Evolutionary conservation across 1,140 invertebrate species (phyloP).

Genomic region (Subanguina moxae): DNA sequence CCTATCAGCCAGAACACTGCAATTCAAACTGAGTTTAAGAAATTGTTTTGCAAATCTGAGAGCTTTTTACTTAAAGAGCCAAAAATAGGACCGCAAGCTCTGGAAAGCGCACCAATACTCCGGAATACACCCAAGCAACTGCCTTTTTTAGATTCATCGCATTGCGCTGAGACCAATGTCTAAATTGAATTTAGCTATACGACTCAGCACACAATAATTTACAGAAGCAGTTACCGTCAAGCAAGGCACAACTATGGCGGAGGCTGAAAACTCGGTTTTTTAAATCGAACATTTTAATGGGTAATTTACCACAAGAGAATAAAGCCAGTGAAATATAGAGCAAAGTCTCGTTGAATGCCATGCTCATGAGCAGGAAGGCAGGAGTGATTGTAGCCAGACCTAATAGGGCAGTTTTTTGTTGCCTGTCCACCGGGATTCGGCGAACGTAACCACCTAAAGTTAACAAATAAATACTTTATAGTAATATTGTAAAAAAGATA

Average conservation of each 20-base stretch:
- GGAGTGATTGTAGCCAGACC: not conserved
- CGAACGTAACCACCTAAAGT: not conserved
- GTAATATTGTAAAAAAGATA: not conserved
- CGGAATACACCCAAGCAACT: conserved; percentile 1
- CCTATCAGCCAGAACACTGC: not conserved
- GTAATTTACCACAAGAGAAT: not conserved
- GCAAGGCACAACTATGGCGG: conserved; percentile 3
- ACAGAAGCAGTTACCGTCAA: not conserved
- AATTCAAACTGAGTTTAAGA: not conserved
- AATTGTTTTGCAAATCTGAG: not conserved
- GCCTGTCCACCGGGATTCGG: not conserved
- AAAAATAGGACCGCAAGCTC: not conserved
- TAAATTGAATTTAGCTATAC: too few relatives aligned
- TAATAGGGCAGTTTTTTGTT: not conserved
- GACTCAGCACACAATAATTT: too few relatives aligned
- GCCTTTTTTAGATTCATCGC: not conserved
- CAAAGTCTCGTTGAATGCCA: not conserved
- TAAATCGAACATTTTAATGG: not conserved
- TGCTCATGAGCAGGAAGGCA: not conserved
- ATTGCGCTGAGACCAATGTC: not conserved
- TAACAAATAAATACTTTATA: too few relatives aligned
- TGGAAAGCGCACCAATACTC: not conserved
- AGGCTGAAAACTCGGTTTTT: not conserved
- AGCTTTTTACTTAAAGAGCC: not conserved
- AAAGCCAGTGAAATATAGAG: not conserved